These are phyloP conservation scores for Ladona fulva DNA, from an alignment of 1,140 invertebrate species.

Conservation along the genomic window DNA sequence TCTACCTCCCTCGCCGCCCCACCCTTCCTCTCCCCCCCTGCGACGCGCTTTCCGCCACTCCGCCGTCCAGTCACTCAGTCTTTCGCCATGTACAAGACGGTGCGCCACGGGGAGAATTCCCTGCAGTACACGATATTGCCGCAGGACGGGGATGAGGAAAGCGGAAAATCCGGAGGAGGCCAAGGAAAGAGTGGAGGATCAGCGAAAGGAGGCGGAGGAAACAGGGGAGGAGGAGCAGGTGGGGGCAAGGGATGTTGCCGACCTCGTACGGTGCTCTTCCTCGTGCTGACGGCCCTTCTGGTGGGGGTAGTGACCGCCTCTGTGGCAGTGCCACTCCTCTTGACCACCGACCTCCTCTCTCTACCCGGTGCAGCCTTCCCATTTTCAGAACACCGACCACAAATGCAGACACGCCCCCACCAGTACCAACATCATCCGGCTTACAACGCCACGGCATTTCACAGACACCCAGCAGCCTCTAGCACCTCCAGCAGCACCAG, in stretches of 20 bases:
- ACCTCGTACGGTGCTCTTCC: neutral
- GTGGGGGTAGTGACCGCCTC: neutral
- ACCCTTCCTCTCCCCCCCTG: neutral
- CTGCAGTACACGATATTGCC: conserved; percentile 63
- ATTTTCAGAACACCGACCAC: neutral
- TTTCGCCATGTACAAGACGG: conserved; percentile 56
- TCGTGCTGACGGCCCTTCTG: neutral
- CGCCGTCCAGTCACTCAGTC: neutral
- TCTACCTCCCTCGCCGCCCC: neutral
- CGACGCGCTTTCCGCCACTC: neutral
- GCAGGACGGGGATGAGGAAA: conserved; percentile 55
- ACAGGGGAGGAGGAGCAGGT: neutral
- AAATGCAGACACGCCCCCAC: neutral
- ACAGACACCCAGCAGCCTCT: neutral
- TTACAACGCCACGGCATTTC: neutral
- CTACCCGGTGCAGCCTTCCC: neutral
- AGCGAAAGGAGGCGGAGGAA: neutral
- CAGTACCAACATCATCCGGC: neutral
- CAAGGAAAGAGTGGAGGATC: conserved; percentile 21
- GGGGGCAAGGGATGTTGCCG: neutral
- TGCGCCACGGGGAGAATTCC: conserved; percentile 59
- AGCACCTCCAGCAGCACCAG: neutral
- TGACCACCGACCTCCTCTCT: conserved; percentile 7
- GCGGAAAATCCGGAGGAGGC: conserved; percentile 32
- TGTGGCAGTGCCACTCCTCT: neutral